Conservation (phyloP, 2,797 vertebrate genomes). For the Gymnocypris eckloni region DNA sequence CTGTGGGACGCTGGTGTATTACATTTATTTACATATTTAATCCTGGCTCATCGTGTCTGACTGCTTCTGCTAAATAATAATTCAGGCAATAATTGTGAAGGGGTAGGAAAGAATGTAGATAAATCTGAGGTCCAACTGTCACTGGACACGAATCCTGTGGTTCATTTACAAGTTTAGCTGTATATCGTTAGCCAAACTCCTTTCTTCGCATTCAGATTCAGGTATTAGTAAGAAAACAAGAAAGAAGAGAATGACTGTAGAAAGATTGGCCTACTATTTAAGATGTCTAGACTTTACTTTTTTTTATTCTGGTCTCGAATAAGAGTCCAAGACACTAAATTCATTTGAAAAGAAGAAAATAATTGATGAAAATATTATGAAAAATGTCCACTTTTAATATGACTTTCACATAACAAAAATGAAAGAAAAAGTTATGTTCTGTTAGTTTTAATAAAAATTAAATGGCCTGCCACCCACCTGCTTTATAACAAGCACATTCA, state of each 20-base stretch:
- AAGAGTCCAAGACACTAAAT: background rate
- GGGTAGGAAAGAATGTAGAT: background rate
- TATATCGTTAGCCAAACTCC: background rate
- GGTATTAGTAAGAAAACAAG: background rate
- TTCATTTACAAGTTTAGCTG: background rate
- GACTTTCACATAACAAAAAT: background rate
- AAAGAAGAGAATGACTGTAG: background rate
- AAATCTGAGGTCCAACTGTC: conserved; percentile 11
- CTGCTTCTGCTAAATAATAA: conserved; percentile 26
- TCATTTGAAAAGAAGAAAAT: background rate
- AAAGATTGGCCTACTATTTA: background rate
- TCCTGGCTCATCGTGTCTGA: conserved; percentile 16
- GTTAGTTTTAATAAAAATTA: background rate
- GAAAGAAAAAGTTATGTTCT: background rate
- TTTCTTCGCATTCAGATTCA: background rate
- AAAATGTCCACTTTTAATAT: background rate
- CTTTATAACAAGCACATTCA: conserved; percentile 22
- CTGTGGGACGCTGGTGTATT: conserved; percentile 32
- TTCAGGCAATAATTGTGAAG: conserved; percentile 1
- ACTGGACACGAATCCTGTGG: background rate
- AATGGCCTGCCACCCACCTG: conserved; percentile 4
- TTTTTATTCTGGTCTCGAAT: background rate
- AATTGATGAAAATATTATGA: background rate
- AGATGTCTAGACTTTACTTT: background rate
- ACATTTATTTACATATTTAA: conserved; percentile 46